These are phyloP conservation scores for Drosophila anceps DNA, from an alignment of 2,888 invertebrate species.

Conservation along the genomic window DNA sequence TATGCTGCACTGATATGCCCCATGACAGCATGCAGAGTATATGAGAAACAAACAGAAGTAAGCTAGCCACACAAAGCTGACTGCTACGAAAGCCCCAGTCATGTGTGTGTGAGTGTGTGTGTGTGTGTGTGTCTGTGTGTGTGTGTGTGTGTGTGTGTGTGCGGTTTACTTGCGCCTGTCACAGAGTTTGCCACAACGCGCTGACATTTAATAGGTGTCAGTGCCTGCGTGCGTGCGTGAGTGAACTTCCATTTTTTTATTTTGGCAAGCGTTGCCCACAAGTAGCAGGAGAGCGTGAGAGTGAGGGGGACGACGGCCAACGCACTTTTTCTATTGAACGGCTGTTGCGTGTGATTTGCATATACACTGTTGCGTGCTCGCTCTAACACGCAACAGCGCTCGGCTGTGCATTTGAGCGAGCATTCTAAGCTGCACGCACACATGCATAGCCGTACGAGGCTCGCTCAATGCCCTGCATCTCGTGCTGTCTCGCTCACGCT, in stretches of 20 bases:
- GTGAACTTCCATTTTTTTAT: constrained; percentile 37
- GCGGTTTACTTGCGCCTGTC: constrained; percentile 36
- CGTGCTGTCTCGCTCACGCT: constrained; percentile 1
- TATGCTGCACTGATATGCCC: neutral
- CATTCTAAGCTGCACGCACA: constrained; percentile 49
- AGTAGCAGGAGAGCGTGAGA: neutral
- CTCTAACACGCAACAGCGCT: neutral
- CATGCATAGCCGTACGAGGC: neutral
- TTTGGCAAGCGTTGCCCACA: constrained; percentile 6
- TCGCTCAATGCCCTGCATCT: neutral
- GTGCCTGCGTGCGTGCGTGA: constrained; percentile 24
- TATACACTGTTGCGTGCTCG: constrained; percentile 22
- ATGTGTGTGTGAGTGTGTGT: neutral
- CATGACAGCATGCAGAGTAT: neutral
- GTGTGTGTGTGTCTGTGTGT: neutral
- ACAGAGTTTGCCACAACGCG: constrained; percentile 48
- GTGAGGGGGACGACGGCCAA: constrained; percentile 2
- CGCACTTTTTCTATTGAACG: constrained; percentile 53
- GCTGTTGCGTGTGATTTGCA: constrained; percentile 60
- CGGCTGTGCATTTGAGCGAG: constrained; percentile 60
- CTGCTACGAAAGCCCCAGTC: neutral
- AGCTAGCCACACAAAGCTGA: constrained; percentile 20
- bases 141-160: neutral
- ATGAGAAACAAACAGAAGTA: constrained; percentile 32
- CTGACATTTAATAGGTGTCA: constrained; percentile 63